Base-by-base conservation (phyloP, 2,113 vertebrate species). In the Chelonoidis abingdonii region DNA sequence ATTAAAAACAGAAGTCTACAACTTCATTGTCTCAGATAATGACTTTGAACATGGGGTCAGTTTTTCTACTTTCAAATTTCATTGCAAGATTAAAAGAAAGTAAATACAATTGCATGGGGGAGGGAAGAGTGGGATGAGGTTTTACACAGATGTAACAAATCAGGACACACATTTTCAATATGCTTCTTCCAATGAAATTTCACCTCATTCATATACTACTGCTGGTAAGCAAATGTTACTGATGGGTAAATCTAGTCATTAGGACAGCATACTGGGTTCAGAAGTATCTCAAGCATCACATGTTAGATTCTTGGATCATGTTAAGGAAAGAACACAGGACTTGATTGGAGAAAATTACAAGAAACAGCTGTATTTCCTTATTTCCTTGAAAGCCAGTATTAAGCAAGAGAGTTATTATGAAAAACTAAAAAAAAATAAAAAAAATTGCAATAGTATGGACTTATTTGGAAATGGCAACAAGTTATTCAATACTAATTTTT, bases 1-100 rank as follows among this genome's bases (percentile, higher is more conserved):
- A 98, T 98, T 98, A 98, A 98, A 98, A 98, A 97, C 98, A 98
- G 98, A 98, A 98, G 98, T 94, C 97, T 95, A 98, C 98, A 98
- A 98, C 98, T 98, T 98, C 98, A 98, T 97, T 98, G 92, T 98
- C 97, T 98, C 97, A 98, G 97, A 98, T 96, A 98, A 98, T 95
- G 97, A 98, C 98, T 98, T 98, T 98, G 98, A 98, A 98, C 97
- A 97, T 75, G 93, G 91, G 97, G 97, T 98, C 97, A 98, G 95
- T 97, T 97, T 96, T 98, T 97, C 95, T 90, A 96, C 97, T 97
- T 98, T 97, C 98, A 97, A 97, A 97, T 98, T 98, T 98, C 97
- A 98, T 96, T 97, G 96, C 94, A 97, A 98, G 98, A 98, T 98
- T 98, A 98, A 98, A 98, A 98, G 97, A 97, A 98, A 98, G 98